Evolutionary conservation across 2,888 invertebrate genomes (phyloP).

Genomic region (Cataglyphis albicans): DNA sequence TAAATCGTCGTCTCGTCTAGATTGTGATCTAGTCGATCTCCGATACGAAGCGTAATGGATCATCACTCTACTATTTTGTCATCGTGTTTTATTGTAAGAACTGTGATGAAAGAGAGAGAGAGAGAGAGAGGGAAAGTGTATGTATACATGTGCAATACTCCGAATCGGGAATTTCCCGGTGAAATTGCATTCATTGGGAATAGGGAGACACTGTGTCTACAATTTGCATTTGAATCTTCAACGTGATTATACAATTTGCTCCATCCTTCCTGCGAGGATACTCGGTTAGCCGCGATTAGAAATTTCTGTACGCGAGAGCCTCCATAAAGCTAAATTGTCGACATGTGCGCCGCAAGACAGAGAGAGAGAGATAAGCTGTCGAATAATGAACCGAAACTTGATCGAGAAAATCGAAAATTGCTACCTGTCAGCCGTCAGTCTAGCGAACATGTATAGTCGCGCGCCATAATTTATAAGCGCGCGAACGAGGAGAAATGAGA

Average conservation of each 20-base stretch:
- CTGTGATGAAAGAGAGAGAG: not conserved
- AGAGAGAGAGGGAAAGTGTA: not conserved
- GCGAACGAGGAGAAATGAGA: slow-evolving; percentile 33
- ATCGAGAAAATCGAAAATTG: slow-evolving; percentile 37
- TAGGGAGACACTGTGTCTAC: not conserved
- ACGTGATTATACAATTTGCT: slow-evolving; percentile 46
- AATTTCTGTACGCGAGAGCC: not conserved
- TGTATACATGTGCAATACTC: not conserved
- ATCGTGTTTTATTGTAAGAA: slow-evolving; percentile 26
- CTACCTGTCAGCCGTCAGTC: slow-evolving; percentile 27
- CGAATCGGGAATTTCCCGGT: slow-evolving; percentile 13
- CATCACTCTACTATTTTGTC: slow-evolving; percentile 30
- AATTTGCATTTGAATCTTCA: slow-evolving; percentile 48
- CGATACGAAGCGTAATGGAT: slow-evolving; percentile 31
- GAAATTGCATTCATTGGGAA: slow-evolving; percentile 28
- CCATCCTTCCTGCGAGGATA: slow-evolving; percentile 12
- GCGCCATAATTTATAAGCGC: slow-evolving; percentile 36
- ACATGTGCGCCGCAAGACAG: not conserved
- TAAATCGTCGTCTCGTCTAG: slow-evolving; percentile 25
- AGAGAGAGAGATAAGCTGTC: slow-evolving; percentile 11
- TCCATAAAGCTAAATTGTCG: not conserved
- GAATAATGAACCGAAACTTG: slow-evolving; percentile 20
- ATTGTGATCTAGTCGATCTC: slow-evolving; percentile 1
- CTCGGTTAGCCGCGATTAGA: slow-evolving; percentile 33
- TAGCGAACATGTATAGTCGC: slow-evolving; percentile 6